phyloP scores from a whole-genome alignment of 2,797 vertebrate genomes.

The Leptoclinus maculatus region DNA sequence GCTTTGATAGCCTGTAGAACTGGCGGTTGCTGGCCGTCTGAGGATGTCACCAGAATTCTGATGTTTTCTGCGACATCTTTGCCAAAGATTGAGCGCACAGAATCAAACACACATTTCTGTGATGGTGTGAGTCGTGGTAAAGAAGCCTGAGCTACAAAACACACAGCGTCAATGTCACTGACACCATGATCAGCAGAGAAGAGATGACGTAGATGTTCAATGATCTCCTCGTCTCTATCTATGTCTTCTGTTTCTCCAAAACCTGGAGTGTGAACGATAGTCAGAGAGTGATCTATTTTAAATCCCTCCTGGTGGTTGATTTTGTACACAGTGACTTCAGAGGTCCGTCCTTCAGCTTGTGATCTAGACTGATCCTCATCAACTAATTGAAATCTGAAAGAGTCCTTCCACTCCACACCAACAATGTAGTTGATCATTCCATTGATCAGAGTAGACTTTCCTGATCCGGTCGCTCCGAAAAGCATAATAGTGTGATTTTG shows the following conservation, averaged over 20 bases:
- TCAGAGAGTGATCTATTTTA: constrained; percentile 43
- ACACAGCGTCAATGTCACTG: constrained; percentile 22
- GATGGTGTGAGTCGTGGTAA: not conserved
- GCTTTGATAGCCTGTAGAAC: constrained; percentile 28
- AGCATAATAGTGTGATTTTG: constrained; percentile 35
- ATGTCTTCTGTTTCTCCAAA: constrained; percentile 31
- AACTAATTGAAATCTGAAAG: constrained; percentile 35
- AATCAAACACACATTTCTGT: constrained; percentile 3
- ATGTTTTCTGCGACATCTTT: not conserved
- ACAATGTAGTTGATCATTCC: constrained; percentile 63
- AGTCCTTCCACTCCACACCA: constrained; percentile 52
- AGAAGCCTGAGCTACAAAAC: constrained; percentile 12
- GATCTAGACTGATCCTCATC: constrained; percentile 37
- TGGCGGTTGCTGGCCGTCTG: not conserved
- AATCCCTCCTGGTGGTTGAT: constrained; percentile 38
- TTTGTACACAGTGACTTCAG: constrained; percentile 58
- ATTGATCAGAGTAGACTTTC: constrained; percentile 28
- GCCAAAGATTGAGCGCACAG: constrained; percentile 6
- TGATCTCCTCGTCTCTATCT: not conserved
- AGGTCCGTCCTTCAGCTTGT: constrained; percentile 48
- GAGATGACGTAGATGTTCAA: constrained; percentile 3
- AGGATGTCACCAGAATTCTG: constrained; percentile 20
- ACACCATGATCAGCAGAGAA: not conserved
- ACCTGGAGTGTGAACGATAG: constrained; percentile 56
- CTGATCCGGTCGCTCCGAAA: constrained; percentile 38